Base-by-base conservation (phyloP, 2,113 vertebrate species). In the Chrysemys picta region DNA sequence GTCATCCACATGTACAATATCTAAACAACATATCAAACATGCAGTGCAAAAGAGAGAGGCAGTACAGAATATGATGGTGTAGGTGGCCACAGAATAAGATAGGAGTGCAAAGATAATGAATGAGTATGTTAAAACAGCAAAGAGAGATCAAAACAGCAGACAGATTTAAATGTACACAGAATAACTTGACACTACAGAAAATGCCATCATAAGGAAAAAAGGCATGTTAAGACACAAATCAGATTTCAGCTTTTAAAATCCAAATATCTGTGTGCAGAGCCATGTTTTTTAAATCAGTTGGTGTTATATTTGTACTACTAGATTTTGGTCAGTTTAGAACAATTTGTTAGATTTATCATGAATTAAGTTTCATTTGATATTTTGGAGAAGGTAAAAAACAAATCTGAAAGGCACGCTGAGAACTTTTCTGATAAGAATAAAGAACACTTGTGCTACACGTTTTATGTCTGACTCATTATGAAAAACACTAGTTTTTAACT, bases 31-130 rank as follows among this genome's bases (percentile, higher is more conserved):
- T 81, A 94, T 85, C 90, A 96, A 94, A 86, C 86, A 92, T 97
- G 96, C 96, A 96, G 89, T 65, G 84, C 93, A 97, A 93, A 91
- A 91, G 89, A 98, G 90, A 87, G 82, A 90, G 80, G 89, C 89
- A 94, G 90, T 69, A 94, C 76, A 91, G 88, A 94, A 90, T 76
- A 95, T 81, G 89, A 91, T 53, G 88, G 94, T 89, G 93, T 85
- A 93, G 84, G 93, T 85, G 89, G 92, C 84, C 95, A 96, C 84
- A 88, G 7, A 82, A 27, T 35, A 91, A 94, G 79, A 94, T 45
- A 80, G 89, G 59, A 72, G 81, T 59, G 88, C 84, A 94, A 96
- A 87, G 88, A 95, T 42, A 87, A 95, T 22, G 82, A 95, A 93
- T 79, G 91, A 62, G 29, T 85, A 57, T 84, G 94, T 97, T 85